Evolutionary conservation across 2,888 invertebrate genomes (phyloP).

Genomic region (Trachelus troglodyta): DNA sequence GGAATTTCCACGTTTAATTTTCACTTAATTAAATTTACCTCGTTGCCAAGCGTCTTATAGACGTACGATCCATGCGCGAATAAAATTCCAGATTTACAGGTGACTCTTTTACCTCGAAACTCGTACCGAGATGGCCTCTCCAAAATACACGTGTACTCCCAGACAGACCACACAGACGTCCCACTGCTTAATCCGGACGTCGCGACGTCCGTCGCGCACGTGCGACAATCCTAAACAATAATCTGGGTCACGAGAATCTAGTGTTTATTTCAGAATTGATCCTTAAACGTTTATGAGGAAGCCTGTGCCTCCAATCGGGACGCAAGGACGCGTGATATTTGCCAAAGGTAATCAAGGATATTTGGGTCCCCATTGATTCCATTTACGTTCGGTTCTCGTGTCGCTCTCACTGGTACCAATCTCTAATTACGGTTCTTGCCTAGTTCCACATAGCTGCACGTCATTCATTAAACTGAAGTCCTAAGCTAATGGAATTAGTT

Average conservation of each 20-base stretch:
- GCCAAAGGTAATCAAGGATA: conserved; percentile 1
- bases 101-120: too few relatives aligned
- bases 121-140: too few relatives aligned
- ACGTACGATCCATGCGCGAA: conserved; percentile 3
- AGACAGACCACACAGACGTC: not conserved
- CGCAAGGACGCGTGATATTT: not conserved
- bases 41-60: conserved; percentile 20
- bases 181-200: not conserved
- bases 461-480: conserved; percentile 41
- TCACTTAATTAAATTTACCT: conserved; percentile 46
- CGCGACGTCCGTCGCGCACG: not conserved
- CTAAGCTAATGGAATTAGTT: conserved; percentile 49
- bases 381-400: not conserved
- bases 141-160: not conserved
- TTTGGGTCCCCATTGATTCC: conserved; percentile 2
- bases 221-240: not conserved
- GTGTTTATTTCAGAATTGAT: not conserved
- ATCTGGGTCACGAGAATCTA: not conserved
- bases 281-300: not conserved
- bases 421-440: conserved; percentile 36
- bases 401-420: conserved; percentile 7
- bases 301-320: not conserved
- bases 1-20: conserved; percentile 41
- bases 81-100: too few relatives aligned
- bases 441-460: conserved; percentile 23